phyloP scores from a whole-genome alignment of 2,113 vertebrate species.

The Nycticebus coucang region DNA sequence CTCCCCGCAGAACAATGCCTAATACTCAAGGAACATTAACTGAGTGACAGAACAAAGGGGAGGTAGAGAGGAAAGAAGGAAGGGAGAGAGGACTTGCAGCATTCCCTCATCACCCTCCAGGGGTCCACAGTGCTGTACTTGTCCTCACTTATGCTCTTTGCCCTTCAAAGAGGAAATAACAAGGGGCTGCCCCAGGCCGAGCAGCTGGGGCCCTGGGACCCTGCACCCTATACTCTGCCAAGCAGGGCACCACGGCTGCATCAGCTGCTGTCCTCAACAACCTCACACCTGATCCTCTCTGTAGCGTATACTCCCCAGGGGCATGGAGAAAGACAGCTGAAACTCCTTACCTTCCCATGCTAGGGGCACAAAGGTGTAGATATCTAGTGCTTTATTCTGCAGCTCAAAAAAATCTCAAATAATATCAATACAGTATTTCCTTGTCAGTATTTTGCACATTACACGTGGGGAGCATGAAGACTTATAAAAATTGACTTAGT shows the following conservation, averaged over 20 bases:
- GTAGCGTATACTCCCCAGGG: neutral
- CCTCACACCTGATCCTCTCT: neutral
- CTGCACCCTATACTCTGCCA: neutral
- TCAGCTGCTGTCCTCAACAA: neutral
- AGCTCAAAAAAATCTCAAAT: neutral
- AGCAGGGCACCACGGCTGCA: neutral
- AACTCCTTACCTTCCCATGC: neutral
- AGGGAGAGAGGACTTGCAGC: neutral
- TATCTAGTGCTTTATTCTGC: neutral
- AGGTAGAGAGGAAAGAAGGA: too few relatives aligned
- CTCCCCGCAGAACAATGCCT: neutral
- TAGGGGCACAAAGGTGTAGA: rapidly evolving
- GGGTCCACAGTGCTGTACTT: too few relatives aligned
- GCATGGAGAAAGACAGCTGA: neutral
- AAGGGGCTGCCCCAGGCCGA: neutral
- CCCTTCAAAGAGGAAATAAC: neutral
- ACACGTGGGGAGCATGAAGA: neutral
- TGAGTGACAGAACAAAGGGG: neutral
- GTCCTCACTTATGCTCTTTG: neutral
- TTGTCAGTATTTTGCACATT: neutral
- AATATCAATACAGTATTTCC: neutral
- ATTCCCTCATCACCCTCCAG: neutral
- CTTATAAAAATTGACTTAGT: neutral
- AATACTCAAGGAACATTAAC: neutral
- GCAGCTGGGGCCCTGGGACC: neutral